Evolutionary conservation across 2,797 vertebrate species (phyloP).

Genomic region (Enteromius radiatus): DNA sequence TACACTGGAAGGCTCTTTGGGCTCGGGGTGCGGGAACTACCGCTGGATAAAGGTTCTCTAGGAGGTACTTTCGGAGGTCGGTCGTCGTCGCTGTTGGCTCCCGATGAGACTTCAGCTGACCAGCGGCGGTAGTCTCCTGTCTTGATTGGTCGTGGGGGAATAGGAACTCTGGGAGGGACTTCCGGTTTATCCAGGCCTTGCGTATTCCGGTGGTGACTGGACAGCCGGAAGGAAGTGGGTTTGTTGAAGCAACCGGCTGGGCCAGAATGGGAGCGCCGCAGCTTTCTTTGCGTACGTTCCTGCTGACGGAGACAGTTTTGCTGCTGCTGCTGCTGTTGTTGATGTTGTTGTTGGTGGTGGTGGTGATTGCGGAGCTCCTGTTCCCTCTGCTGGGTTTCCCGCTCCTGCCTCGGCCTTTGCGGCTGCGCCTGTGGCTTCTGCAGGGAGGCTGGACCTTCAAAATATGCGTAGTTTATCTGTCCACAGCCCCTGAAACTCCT

Average conservation of each 20-base stretch:
- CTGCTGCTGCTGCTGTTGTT: constrained; percentile 53
- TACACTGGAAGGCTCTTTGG: constrained; percentile 94
- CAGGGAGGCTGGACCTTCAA: constrained; percentile 79
- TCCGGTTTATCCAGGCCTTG: constrained; percentile 83
- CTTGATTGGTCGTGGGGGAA: constrained; percentile 87
- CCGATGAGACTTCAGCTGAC: constrained; percentile 94
- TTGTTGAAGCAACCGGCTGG: constrained; percentile 94
- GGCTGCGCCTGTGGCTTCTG: constrained; percentile 57
- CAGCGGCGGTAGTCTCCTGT: constrained; percentile 88
- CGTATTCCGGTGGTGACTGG: constrained; percentile 77
- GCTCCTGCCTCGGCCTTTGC: constrained; percentile 63
- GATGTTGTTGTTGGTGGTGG: constrained; percentile 57
- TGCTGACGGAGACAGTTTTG: constrained; percentile 65
- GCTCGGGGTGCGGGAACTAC: constrained; percentile 88
- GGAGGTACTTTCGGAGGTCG: constrained; percentile 93
- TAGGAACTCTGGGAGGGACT: constrained; percentile 89
- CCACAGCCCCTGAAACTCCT: constrained; percentile 90
- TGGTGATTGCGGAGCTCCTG: constrained; percentile 60
- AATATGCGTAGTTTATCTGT: constrained; percentile 92
- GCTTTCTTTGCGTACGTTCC: constrained; percentile 80
- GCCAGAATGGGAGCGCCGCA: constrained; percentile 91
- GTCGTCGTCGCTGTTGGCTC: constrained; percentile 90
- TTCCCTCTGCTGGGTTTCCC: constrained; percentile 64
- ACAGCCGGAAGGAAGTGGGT: constrained; percentile 75
- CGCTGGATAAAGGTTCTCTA: constrained; percentile 84